Conservation (phyloP, 23 tunicate genomes). For the Trididemnum clinides region DNA sequence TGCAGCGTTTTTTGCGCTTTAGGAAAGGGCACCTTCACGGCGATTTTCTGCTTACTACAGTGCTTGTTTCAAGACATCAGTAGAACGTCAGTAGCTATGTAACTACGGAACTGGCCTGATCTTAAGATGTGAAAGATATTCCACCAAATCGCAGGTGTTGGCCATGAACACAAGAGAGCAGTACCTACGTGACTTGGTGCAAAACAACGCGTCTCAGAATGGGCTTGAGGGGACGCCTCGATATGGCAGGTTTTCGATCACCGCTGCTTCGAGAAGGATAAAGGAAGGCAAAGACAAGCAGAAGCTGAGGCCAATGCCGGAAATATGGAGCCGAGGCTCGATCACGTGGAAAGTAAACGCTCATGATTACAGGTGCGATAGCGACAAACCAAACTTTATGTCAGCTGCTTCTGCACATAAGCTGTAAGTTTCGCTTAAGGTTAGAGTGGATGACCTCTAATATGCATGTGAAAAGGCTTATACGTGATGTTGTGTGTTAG, state of each 20-base stretch:
- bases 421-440: too few species aligned
- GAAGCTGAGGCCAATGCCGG: conserved; percentile 47
- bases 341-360: conserved; percentile 74
- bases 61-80: too few species aligned
- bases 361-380: conserved; percentile 71
- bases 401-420: background rate
- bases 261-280: conserved; percentile 68
- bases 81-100: too few species aligned
- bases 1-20: too few species aligned
- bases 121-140: too few species aligned
- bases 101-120: too few species aligned
- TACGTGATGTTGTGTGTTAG: background rate
- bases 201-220: conserved; percentile 44
- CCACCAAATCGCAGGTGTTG: too few species aligned
- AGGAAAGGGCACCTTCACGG: too few species aligned
- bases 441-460: too few species aligned
- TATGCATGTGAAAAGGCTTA: background rate
- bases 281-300: conserved; percentile 72
- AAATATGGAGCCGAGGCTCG: conserved; percentile 60
- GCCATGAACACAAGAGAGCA: conserved; percentile 94
- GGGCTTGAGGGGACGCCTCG: conserved; percentile 60
- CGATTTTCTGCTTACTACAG: too few species aligned
- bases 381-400: background rate
- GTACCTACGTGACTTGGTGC: conserved; percentile 69
- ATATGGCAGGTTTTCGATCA: conserved; percentile 56